Evolutionary conservation across 2,797 vertebrate genomes (phyloP).

Genomic region (Pseudochromis fuscus): DNA sequence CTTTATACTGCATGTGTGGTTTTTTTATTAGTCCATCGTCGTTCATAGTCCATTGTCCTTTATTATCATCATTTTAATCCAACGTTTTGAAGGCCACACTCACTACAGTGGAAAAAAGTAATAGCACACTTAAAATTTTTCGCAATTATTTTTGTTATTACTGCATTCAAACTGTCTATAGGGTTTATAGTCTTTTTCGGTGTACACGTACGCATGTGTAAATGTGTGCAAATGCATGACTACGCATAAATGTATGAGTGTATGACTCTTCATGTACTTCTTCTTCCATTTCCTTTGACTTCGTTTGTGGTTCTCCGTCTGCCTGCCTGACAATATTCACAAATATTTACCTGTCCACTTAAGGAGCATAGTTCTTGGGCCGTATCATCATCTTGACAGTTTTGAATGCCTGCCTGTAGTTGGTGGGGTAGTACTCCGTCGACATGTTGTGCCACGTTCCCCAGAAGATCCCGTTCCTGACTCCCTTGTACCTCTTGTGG

Average conservation of each 20-base stretch:
- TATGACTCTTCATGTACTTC: constrained; percentile 39
- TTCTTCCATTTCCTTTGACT: constrained; percentile 50
- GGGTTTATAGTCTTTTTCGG: constrained; percentile 42
- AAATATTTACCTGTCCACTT: constrained; percentile 60
- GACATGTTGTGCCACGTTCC: constrained; percentile 93
- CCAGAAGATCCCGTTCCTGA: constrained; percentile 97
- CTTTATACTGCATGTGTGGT: constrained; percentile 60
- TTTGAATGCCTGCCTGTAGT: constrained; percentile 92
- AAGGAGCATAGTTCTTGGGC: constrained; percentile 91
- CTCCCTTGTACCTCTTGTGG: constrained; percentile 92
- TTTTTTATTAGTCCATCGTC: constrained; percentile 60
- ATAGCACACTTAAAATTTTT: constrained; percentile 45
- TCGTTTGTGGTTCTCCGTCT: constrained; percentile 7
- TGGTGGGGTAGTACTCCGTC: constrained; percentile 84
- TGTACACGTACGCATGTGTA: constrained; percentile 49
- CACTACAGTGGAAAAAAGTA: constrained; percentile 37
- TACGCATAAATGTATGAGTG: constrained; percentile 49
- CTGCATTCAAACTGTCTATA: constrained; percentile 68
- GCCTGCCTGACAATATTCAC: constrained; percentile 1
- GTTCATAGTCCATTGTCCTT: constrained; percentile 71
- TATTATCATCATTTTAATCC: constrained; percentile 65
- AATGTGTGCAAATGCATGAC: constrained; percentile 64
- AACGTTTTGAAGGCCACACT: constrained; percentile 66
- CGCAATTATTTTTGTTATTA: constrained; percentile 53
- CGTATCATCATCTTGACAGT: constrained; percentile 96